Evolutionary conservation across 1,140 invertebrate genomes (phyloP).

Genomic region (Manduca sexta): DNA sequence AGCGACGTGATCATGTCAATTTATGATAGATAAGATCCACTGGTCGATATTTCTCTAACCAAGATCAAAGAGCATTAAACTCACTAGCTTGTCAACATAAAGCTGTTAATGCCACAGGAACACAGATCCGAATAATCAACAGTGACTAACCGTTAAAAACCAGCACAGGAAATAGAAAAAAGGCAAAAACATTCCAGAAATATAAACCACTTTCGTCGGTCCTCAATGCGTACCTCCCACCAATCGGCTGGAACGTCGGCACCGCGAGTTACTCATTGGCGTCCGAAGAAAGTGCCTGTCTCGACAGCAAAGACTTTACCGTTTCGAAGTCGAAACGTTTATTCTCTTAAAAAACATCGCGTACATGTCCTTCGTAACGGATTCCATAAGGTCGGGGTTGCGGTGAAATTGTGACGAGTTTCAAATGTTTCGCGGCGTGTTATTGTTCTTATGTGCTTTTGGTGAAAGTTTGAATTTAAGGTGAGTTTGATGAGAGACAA

Average conservation of each 20-base stretch:
- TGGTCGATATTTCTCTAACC: too few species aligned
- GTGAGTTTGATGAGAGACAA: conserved; percentile 6
- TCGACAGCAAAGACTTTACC: background rate
- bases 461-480: conserved; percentile 16
- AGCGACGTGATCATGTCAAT: too few species aligned
- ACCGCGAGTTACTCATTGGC: conserved; percentile 24
- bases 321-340: too few species aligned
- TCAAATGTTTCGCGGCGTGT: conserved; percentile 4
- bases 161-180: background rate
- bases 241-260: conserved; percentile 22
- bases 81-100: too few species aligned
- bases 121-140: too few species aligned
- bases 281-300: conserved; percentile 34
- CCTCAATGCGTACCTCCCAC: conserved; percentile 19
- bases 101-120: too few species aligned
- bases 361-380: background rate
- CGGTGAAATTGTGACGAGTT: background rate
- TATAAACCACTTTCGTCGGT: too few species aligned
- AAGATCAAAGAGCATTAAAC: too few species aligned
- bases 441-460: conserved; percentile 8
- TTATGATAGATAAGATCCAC: too few species aligned
- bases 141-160: background rate
- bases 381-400: background rate
- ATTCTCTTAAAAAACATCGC: too few species aligned
- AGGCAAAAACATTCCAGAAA: background rate